phyloP scores from a whole-genome alignment of 2,113 vertebrate genomes.

The Menura novaehollandiae region DNA sequence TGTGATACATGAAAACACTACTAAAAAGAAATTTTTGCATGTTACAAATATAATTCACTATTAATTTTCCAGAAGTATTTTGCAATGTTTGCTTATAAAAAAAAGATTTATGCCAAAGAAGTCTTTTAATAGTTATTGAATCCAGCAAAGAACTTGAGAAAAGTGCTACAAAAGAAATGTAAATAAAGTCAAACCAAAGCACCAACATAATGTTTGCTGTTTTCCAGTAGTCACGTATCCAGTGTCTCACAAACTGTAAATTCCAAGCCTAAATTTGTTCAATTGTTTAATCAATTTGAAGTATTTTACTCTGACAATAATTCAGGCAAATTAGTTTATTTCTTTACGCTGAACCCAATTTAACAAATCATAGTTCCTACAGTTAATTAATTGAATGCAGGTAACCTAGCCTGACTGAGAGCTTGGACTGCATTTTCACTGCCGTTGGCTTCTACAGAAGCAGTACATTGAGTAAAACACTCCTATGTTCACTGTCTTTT shows the following conservation, averaged over 20 bases:
- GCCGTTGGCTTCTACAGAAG: neutral
- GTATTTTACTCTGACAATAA: neutral
- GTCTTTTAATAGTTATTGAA: neutral
- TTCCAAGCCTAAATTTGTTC: neutral
- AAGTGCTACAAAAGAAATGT: neutral
- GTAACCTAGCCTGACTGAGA: neutral
- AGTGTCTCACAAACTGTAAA: neutral
- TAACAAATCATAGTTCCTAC: neutral
- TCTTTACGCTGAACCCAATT: neutral
- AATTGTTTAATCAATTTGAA: neutral
- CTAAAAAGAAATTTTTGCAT: neutral
- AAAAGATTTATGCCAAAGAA: neutral
- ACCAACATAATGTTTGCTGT: neutral
- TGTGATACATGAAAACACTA: neutral
- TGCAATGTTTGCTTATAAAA: neutral
- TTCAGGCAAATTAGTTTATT: neutral
- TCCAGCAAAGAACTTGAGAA: neutral
- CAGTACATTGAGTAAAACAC: neutral
- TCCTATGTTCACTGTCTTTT: neutral
- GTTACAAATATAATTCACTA: neutral
- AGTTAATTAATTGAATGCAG: neutral
- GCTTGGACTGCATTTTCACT: neutral
- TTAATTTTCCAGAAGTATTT: neutral
- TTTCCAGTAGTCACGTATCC: neutral
- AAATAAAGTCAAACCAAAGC: neutral